Base-by-base conservation (phyloP, 2,797 vertebrate species). In the Zalophus californianus region DNA sequence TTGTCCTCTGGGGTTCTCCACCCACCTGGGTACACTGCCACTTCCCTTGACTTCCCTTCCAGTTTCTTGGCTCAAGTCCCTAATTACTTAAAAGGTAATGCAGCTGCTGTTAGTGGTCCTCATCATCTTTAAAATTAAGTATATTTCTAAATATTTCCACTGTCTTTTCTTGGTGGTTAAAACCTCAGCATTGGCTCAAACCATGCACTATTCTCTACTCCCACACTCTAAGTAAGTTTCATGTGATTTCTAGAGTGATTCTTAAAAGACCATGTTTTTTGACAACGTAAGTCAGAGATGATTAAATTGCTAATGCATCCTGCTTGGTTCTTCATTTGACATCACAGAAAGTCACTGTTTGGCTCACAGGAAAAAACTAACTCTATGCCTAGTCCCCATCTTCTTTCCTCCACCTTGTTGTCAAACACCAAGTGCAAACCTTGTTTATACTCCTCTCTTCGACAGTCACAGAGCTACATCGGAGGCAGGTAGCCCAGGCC, bases 81-180 rank as follows among this genome's bases (percentile, higher is more conserved):
- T 94, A 91, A 84, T 83, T 82, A 60, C 77, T 95, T 96, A 52
- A 90, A 95, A 92, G 75, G n/a, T 62, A 94, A 90, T 72, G n/a
- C 75, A 15, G 58, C 56, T 95, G 73, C 44, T 84, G 13, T 60
- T 29, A 78, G 15, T 41, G 4, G 29, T 73, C 94, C 35, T 86
- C 68, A 72, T 68, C 2, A 44, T 82, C 58, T 78, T 96, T 90
- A 95, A 93, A 92, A 80, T 96, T 82, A 66, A 96, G 41, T 83
- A 13, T 88, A 72, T 29, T 87, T 96, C 29, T 44, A 68, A 92
- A 75, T 83, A 88, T 12, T 93, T 85, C 21, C 35, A 27, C 48
- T 87, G 27, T 23, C 52, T 82, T 96, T 93, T 73, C 50, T 64
- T 77, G 62, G 52, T 84, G 10, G 18, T 20, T 38, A 85, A 92